A percentile compares a stretch with the other conserved stretches of the same genome.
Conservation (phyloP, 2,888 invertebrate genomes). For the Lasioglossum marginatum region DNA sequence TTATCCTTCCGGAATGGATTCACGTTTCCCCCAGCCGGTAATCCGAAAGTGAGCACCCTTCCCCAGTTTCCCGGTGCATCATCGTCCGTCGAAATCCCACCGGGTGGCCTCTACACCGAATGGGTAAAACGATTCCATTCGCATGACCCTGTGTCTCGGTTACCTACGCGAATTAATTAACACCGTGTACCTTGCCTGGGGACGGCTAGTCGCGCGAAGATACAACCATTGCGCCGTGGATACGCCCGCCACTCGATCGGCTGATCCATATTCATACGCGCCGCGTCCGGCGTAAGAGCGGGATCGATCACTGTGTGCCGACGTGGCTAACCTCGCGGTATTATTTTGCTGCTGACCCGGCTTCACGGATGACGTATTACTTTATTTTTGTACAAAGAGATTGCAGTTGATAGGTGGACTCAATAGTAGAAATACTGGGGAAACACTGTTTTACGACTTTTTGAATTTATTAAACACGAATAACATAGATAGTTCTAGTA, state of each 20-base stretch:
- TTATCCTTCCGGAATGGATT: conserved; percentile 5
- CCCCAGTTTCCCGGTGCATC: neutral
- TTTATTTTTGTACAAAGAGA: neutral
- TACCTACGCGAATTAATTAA: conserved; percentile 29
- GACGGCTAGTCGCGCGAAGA: neutral
- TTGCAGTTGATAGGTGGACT: neutral
- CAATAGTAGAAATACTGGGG: neutral
- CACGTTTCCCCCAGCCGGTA: conserved; percentile 4
- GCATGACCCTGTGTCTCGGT: conserved; percentile 2
- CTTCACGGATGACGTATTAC: neutral
- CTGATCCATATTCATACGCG: conserved; percentile 47
- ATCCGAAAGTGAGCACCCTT: conserved; percentile 9
- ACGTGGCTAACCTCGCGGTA: neutral
- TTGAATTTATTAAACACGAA: too few relatives aligned
- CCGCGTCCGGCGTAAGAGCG: neutral
- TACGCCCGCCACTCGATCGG: conserved; percentile 19
- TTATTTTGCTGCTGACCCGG: neutral
- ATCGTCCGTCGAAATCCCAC: conserved; percentile 5
- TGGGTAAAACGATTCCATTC: conserved; percentile 8
- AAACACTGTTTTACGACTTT: neutral
- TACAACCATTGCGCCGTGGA: neutral
- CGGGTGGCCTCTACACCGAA: neutral
- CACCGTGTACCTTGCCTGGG: neutral
- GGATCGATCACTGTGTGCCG: neutral
- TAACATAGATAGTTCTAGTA: too few relatives aligned